These are phyloP conservation scores for Temnothorax ravouxi DNA, from an alignment of 2,888 invertebrate species.

Conservation along the genomic window DNA sequence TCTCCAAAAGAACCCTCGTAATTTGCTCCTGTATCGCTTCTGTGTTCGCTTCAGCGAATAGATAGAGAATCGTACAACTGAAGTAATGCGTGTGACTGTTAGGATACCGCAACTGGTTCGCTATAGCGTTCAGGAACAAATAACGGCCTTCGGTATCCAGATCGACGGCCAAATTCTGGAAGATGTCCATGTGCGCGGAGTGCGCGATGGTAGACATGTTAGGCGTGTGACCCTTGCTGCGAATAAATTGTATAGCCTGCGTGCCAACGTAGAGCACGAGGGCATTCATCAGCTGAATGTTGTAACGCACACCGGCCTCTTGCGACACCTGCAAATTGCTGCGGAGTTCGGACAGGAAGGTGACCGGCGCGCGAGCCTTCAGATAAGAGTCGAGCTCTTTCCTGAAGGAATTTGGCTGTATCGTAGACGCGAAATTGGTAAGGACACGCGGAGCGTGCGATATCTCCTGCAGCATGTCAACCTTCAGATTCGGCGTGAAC, in stretches of 20 bases:
- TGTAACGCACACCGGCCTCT: conserved; percentile 97
- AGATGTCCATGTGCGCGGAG: conserved; percentile 99
- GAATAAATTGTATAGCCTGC: conserved; percentile 97
- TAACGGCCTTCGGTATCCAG: conserved; percentile 99
- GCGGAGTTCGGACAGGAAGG: conserved; percentile 96
- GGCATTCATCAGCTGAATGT: conserved; percentile 98
- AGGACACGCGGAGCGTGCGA: conserved; percentile 95
- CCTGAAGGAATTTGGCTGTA: conserved; percentile 95
- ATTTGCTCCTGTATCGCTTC: conserved; percentile 99
- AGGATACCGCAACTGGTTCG: conserved; percentile 99
- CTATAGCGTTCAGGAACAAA: conserved; percentile 98
- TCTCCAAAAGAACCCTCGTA: conserved; percentile 97
- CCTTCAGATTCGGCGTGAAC: conserved; percentile 98
- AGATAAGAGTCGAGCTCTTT: conserved; percentile 99
- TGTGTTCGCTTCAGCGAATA: conserved; percentile 98
- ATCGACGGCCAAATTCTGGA: conserved; percentile 99
- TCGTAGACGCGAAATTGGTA: conserved; percentile 94
- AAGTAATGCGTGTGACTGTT: conserved; percentile 99
- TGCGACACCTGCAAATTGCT: conserved; percentile 94
- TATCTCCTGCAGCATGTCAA: conserved; percentile 96
- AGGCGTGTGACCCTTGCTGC: conserved; percentile 96
- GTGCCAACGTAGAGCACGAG: conserved; percentile 99
- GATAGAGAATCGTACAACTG: conserved; percentile 98
- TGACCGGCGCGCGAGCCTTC: conserved; percentile 97
- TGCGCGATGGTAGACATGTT: conserved; percentile 99